phyloP scores from a whole-genome alignment of 2,888 invertebrate genomes.

The Adineta ricciae region DNA sequence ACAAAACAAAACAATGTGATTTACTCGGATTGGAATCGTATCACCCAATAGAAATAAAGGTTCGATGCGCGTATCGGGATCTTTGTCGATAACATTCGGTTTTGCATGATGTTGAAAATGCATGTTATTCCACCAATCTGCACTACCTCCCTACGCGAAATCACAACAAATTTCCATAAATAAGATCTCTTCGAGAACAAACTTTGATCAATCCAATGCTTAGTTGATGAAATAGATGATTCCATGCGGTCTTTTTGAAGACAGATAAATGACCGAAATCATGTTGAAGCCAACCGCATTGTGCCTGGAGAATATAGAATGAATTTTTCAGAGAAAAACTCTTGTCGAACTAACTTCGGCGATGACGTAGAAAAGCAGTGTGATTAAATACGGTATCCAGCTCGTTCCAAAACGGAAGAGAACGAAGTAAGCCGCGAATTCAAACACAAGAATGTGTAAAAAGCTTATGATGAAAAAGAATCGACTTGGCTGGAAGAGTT shows the following conservation, averaged over 20 bases:
- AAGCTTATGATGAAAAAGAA: conserved; percentile 42
- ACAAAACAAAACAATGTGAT: background rate
- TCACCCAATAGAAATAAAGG: conserved; percentile 46
- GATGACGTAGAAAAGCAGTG: conserved; percentile 40
- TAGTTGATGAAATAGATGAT: conserved; percentile 44
- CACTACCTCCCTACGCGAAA: conserved; percentile 43
- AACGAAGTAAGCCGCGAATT: conserved; percentile 41
- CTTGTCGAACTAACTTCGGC: conserved; percentile 41
- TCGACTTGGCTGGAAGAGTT: conserved; percentile 42
- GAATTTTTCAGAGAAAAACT: background rate
- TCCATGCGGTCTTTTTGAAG: conserved; percentile 40
- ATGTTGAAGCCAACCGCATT: conserved; percentile 49
- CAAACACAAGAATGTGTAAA: conserved; percentile 44
- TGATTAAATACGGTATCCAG: conserved; percentile 41
- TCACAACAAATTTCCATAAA: background rate
- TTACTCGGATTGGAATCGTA: conserved; percentile 42
- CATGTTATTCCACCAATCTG: conserved; percentile 50
- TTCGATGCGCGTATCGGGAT: conserved; percentile 48
- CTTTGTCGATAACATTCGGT: conserved; percentile 49
- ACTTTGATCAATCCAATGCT: conserved; percentile 46
- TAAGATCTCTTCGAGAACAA: conserved; percentile 39
- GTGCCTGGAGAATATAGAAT: conserved; percentile 34
- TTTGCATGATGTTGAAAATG: conserved; percentile 50
- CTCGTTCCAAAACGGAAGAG: conserved; percentile 42
- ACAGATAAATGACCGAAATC: conserved; percentile 50